Evolutionary conservation across 2,888 invertebrate genomes (phyloP).

Genomic region (Coenonympha arcania): DNA sequence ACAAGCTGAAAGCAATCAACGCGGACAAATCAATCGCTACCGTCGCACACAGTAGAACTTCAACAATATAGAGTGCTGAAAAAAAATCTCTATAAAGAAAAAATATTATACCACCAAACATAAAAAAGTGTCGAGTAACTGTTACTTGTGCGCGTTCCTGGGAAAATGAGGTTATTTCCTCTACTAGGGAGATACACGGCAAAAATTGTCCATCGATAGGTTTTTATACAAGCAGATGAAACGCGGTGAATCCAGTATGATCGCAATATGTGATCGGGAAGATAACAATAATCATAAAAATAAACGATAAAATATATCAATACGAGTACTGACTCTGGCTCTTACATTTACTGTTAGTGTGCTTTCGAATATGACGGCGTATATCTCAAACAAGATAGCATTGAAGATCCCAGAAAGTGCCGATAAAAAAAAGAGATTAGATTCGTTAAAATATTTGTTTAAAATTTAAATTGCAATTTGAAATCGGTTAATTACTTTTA

Average conservation of each 20-base stretch:
- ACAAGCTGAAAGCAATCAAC: too few relatives aligned
- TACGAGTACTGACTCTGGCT: neutral
- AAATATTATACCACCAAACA: neutral
- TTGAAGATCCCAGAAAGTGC: too few relatives aligned
- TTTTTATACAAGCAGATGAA: slow-evolving; percentile 1
- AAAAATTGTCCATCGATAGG: neutral
- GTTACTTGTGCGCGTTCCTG: neutral
- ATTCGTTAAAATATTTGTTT: too few relatives aligned
- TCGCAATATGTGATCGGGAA: neutral
- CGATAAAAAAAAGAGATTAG: too few relatives aligned
- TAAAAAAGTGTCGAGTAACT: neutral
- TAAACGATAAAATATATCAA: neutral
- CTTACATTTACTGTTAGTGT: neutral
- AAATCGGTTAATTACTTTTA: too few relatives aligned
- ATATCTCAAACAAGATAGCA: neutral
- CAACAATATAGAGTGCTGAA: neutral
- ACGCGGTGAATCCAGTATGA: neutral
- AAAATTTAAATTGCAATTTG: too few relatives aligned
- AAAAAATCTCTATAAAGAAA: neutral
- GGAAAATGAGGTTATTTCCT: slow-evolving; percentile 5
- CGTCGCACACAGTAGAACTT: neutral
- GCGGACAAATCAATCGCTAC: too few relatives aligned
- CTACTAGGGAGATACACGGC: neutral
- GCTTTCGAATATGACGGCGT: neutral
- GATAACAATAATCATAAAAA: neutral